Percentiles rank a stretch among this genome's conserved stretches.
Conservation (phyloP, 2,113 vertebrate genomes). For the Phoenicopterus ruber region DNA sequence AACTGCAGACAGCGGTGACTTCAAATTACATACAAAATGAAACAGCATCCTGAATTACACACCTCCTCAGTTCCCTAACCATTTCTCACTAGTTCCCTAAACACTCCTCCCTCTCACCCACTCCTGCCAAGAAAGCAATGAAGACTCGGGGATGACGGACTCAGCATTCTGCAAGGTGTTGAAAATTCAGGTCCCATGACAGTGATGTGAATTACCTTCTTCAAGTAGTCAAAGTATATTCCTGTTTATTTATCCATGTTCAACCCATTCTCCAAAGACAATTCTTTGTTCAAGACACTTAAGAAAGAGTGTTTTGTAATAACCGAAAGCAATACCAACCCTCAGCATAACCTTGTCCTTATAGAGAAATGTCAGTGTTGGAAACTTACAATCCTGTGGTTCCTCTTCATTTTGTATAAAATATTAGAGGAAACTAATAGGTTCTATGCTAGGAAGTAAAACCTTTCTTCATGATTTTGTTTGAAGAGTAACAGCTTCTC, state of each 20-base stretch:
- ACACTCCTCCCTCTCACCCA: background rate
- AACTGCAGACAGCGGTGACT: background rate
- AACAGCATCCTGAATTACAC: background rate
- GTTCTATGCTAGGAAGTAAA: background rate
- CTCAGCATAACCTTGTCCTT: background rate
- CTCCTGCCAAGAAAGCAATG: background rate
- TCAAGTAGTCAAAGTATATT: background rate
- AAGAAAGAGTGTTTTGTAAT: background rate
- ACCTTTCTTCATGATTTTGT: background rate
- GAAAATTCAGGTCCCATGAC: background rate
- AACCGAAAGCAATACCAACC: background rate
- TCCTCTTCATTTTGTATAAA: background rate
- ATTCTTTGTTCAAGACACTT: background rate
- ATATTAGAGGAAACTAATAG: background rate
- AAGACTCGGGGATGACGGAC: background rate
- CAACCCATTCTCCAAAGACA: background rate
- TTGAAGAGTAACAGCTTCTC: background rate
- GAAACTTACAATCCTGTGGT: background rate
- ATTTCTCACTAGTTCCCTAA: background rate
- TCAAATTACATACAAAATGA: background rate
- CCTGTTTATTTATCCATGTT: background rate
- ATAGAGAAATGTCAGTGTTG: background rate
- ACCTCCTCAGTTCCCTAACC: background rate
- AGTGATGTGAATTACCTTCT: background rate
- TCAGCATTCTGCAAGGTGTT: background rate